These are phyloP conservation scores for Galeopsomyia nigrocyanea DNA, from an alignment of 2,888 invertebrate genomes.

Conservation along the genomic window DNA sequence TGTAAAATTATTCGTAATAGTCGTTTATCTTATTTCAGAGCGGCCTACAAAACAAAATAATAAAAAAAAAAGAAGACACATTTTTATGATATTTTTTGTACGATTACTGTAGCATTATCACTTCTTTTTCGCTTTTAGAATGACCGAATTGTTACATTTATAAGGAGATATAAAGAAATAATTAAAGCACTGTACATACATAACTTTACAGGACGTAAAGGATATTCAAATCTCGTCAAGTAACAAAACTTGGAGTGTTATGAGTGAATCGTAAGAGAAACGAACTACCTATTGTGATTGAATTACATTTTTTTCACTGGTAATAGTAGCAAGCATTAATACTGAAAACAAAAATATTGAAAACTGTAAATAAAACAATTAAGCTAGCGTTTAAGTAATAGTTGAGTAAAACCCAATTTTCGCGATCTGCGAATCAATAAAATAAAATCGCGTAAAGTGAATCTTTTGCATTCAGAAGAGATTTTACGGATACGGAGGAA, in stretches of 20 bases:
- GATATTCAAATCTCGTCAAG: slow-evolving; percentile 25
- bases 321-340: slow-evolving; percentile 28
- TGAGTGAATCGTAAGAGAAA: slow-evolving; percentile 29
- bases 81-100: slow-evolving; percentile 45
- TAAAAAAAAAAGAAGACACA: slow-evolving; percentile 14
- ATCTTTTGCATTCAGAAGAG: slow-evolving; percentile 32
- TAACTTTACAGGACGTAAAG: slow-evolving; percentile 36
- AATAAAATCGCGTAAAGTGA: slow-evolving; percentile 24
- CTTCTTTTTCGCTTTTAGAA: slow-evolving; percentile 39
- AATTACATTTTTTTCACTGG: slow-evolving; percentile 46
- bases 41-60: no score
- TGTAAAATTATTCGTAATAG: no score
- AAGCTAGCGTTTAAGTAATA: slow-evolving; percentile 30
- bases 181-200: slow-evolving; percentile 47
- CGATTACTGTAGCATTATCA: slow-evolving; percentile 40
- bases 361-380: slow-evolving; percentile 43
- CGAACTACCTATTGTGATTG: slow-evolving; percentile 42
- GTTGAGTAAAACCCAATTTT: slow-evolving; percentile 37
- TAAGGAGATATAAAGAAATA: slow-evolving; percentile 40
- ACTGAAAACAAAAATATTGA: slow-evolving; percentile 41
- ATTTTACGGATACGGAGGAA: slow-evolving; percentile 9
- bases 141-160: slow-evolving; percentile 47
- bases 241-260: slow-evolving; percentile 44
- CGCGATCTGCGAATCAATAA: slow-evolving; percentile 22
- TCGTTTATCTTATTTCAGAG: no score